phyloP scores from a whole-genome alignment of 2,888 invertebrate genomes.

The Drosophila anomalipes region DNA sequence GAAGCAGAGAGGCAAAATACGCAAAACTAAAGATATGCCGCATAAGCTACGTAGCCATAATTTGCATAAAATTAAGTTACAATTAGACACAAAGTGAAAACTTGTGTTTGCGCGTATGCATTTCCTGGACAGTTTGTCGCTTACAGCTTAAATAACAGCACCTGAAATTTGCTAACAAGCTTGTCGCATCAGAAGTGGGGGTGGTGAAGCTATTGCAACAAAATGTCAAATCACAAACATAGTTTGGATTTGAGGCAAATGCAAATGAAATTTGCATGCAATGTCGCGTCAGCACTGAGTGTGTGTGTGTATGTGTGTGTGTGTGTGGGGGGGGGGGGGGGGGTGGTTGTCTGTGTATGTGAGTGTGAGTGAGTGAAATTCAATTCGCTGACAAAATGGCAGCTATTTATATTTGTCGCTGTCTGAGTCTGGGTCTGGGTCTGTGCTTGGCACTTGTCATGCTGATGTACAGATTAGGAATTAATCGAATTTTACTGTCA shows the following conservation, averaged over 20 bases:
- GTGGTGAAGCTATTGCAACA: conserved; percentile 4
- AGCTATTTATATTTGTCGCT: conserved; percentile 75
- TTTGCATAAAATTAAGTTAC: conserved; percentile 68
- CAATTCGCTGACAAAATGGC: conserved; percentile 71
- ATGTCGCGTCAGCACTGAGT: conserved; percentile 45
- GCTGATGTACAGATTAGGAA: conserved; percentile 77
- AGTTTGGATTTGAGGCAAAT: conserved; percentile 21
- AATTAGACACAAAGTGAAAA: conserved; percentile 44
- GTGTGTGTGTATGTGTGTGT: conserved; percentile 4
- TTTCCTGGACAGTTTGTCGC: conserved; percentile 1
- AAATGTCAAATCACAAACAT: conserved; percentile 32
- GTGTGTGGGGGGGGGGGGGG: no score
- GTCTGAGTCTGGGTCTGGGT: conserved; percentile 32
- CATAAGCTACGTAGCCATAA: conserved; percentile 21
- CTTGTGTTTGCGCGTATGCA: conserved; percentile 9
- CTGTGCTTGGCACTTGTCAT: conserved; percentile 62
- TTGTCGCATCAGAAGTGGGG: background rate
- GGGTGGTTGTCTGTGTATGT: conserved; percentile 15
- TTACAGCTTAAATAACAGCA: conserved; percentile 15
- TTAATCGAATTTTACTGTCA: conserved; percentile 79
- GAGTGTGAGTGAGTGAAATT: conserved; percentile 38
- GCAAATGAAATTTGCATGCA: conserved; percentile 69
- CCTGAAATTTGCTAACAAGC: conserved; percentile 29
- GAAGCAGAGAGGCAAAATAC: background rate
- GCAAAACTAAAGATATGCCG: conserved; percentile 12